Evolutionary conservation across 1,140 invertebrate genomes (phyloP), one percentile per base, ranked within the genome.

Genomic region (Drusus annulatus): DNA sequence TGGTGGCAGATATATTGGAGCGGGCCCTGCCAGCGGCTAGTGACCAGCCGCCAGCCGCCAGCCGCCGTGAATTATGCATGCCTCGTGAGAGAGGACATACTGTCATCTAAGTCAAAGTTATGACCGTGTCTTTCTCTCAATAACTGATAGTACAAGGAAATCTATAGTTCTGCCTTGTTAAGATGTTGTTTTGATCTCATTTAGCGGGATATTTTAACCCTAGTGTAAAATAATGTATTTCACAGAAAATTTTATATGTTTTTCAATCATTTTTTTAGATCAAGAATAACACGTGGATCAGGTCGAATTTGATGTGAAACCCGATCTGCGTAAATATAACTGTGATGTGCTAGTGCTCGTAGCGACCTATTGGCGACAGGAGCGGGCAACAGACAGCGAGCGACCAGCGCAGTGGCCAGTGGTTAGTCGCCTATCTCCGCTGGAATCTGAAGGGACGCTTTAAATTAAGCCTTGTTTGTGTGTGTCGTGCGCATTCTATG

Each of bases 401-500:
- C 19, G n/a, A 13, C n/a, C 50, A 8, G 56, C 60, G 31, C 21
- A 15, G 19, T 58, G 17, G 17, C 10, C 76, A 28, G 51, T 45
- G 19, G 17, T 45, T 45, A 45, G 36, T 45, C 63, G 54, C 17
- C 50, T 78, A 78, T 78, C 76, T 78, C 23, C 16, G 3, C 36
- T 36, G 76, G 19, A 69, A 78, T 78, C 76, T 78, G n/a, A 3
- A n/a, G 76, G 58, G 76, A 19, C 50, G 63, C 76, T 78, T 69
- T 78, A 78, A 78, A 78, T 78, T 78, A 78, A 71, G 76, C 62
- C 62, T 69, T 23, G 75, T 45, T 77, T 62, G 62, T 69, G 65
- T 62, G 63, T 51, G 51, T 69, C 76, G 76, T 54, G 76, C 76
- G 76, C 76, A 69, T 69, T 78, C 76, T 78, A 78, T 78, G 76